A percentile compares a stretch with the other conserved stretches of the same genome.
These are phyloP conservation scores for Pandion haliaetus DNA, from an alignment of 2,113 vertebrate genomes.

Conservation along the genomic window DNA sequence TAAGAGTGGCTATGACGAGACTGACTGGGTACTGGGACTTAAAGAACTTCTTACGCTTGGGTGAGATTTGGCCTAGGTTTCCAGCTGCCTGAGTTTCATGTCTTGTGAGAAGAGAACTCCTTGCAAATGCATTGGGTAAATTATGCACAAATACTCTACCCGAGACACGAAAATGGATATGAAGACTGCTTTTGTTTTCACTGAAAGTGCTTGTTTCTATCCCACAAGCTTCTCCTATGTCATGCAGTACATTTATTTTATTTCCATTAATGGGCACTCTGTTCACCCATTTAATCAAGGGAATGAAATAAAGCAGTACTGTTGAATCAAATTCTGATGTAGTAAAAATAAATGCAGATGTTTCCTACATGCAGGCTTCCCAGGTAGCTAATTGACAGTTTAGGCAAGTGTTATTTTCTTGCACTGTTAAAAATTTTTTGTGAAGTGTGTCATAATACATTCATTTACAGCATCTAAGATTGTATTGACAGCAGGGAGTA, in stretches of 20 bases:
- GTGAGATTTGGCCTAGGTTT: neutral
- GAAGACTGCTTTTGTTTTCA: neutral
- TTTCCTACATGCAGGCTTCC: neutral
- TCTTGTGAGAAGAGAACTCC: neutral
- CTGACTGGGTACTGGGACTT: neutral
- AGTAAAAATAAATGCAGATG: neutral
- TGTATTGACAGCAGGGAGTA: neutral
- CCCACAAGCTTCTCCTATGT: neutral
- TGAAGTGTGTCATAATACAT: neutral
- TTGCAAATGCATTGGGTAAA: neutral
- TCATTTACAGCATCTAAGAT: neutral
- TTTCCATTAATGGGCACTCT: neutral
- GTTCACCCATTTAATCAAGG: neutral
- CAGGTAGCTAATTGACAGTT: neutral
- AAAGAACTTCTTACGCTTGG: neutral
- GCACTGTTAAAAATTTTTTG: neutral
- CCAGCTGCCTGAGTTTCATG: neutral
- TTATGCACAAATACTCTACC: neutral
- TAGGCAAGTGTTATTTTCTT: constrained; percentile 1
- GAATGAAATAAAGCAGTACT: neutral
- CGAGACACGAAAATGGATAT: neutral
- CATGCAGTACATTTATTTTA: neutral
- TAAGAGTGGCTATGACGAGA: neutral
- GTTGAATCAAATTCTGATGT: neutral
- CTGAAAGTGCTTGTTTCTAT: neutral